phyloP scores from a whole-genome alignment of 2,113 vertebrate genomes.

The Cyprinodon brontotheroides region DNA sequence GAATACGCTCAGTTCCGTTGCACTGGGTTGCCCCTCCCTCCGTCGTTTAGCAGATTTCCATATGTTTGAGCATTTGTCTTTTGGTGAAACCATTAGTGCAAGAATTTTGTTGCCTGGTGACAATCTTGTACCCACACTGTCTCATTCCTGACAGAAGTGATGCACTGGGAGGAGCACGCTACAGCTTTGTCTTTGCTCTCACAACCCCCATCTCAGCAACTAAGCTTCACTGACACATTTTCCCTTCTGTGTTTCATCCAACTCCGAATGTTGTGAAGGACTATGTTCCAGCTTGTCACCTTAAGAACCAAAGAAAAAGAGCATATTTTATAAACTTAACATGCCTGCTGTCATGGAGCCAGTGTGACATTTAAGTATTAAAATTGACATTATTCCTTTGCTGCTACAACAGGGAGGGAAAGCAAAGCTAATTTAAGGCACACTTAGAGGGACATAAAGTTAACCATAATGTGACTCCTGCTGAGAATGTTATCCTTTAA shows the following conservation, averaged over 20 bases:
- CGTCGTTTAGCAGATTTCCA: constrained; percentile 22
- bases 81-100: constrained; percentile 27
- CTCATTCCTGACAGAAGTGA: constrained; percentile 50
- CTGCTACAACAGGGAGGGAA: constrained; percentile 47
- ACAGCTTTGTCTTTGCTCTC: constrained; percentile 48
- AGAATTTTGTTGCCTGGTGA: constrained; percentile 54
- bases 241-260: constrained; percentile 48
- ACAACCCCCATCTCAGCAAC: constrained; percentile 23
- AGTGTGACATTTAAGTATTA: constrained; percentile 64
- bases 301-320: constrained; percentile 59
- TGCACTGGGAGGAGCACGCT: constrained; percentile 42
- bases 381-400: constrained; percentile 65
- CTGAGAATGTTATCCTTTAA: constrained; percentile 16
- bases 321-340: constrained; percentile 64
- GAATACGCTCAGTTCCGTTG: not conserved
- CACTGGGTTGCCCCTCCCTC: constrained; percentile 11
- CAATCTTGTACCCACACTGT: constrained; percentile 36
- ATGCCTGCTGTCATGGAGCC: constrained; percentile 57
- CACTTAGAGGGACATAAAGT: constrained; percentile 47
- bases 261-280: constrained; percentile 54
- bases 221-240: constrained; percentile 49
- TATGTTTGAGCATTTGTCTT: constrained; percentile 39
- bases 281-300: constrained; percentile 61
- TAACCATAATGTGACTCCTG: constrained; percentile 5
- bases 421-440: constrained; percentile 51